Conservation (phyloP, 2,113 vertebrate genomes). For the Arenaria interpres region DNA sequence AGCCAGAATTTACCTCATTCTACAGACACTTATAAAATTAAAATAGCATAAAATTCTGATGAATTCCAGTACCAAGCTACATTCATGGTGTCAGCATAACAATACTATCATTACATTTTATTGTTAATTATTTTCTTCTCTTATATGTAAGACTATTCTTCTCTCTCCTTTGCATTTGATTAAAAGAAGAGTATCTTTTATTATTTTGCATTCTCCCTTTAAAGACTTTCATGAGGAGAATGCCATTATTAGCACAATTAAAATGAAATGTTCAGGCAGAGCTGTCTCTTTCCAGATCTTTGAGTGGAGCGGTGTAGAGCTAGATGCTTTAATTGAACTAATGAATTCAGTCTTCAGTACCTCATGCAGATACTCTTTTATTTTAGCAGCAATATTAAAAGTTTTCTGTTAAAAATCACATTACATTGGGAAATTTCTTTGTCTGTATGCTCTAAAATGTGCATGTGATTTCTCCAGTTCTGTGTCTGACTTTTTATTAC, state of each 20-base stretch:
- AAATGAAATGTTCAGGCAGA: not conserved
- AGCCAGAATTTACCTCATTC: not conserved
- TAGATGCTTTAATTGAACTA: constrained; percentile 3
- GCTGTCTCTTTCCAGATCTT: not conserved
- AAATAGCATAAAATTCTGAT: not conserved
- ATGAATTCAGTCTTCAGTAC: not conserved
- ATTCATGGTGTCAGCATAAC: not conserved
- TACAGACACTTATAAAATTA: not conserved
- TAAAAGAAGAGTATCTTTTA: not conserved
- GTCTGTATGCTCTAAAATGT: not conserved
- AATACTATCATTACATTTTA: not conserved
- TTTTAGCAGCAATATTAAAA: not conserved
- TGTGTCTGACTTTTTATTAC: not conserved
- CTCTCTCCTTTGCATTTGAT: not conserved
- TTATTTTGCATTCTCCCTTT: not conserved
- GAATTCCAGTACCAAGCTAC: not conserved
- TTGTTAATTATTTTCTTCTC: constrained; percentile 9
- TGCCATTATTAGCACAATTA: not conserved
- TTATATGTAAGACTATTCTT: not conserved
- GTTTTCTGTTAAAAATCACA: not conserved
- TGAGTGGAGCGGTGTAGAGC: not conserved
- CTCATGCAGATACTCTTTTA: not conserved
- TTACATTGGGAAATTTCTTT: not conserved
- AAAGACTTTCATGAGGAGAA: not conserved
- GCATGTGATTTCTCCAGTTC: not conserved